These are phyloP conservation scores for Lagodon rhomboides DNA, from an alignment of 2,797 vertebrate genomes.

Conservation along the genomic window DNA sequence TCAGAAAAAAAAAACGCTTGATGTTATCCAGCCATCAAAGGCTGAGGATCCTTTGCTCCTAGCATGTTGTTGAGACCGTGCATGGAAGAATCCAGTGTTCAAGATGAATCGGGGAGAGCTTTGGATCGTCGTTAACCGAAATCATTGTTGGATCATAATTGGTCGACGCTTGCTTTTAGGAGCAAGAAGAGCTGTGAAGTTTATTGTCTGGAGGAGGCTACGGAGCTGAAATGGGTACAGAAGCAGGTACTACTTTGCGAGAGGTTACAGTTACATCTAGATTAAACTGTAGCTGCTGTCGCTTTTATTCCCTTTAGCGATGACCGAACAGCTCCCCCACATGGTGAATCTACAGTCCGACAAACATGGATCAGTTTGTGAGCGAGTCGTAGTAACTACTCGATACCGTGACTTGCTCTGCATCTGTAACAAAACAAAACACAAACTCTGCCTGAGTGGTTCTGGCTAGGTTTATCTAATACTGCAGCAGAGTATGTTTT, in stretches of 20 bases:
- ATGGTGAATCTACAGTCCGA: not conserved
- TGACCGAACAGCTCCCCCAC: not conserved
- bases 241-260: constrained; percentile 12
- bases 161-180: constrained; percentile 10
- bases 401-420: constrained; percentile 3
- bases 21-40: constrained; percentile 50
- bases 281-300: not conserved
- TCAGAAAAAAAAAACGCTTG: constrained; percentile 49
- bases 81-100: constrained; percentile 18
- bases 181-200: constrained; percentile 15
- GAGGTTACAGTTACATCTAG: not conserved
- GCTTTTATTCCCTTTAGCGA: constrained; percentile 2
- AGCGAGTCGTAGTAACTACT: not conserved
- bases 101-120: constrained; percentile 44
- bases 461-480: constrained; percentile 13
- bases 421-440: constrained; percentile 8
- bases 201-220: constrained; percentile 5
- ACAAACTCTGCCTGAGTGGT: not conserved
- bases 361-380: not conserved
- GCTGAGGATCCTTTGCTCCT: constrained; percentile 25
- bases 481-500: constrained; percentile 7
- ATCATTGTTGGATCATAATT: constrained; percentile 23
- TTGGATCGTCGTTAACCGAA: constrained; percentile 37
- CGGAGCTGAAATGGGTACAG: constrained; percentile 6
- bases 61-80: constrained; percentile 37